Conservation (phyloP, 2,113 vertebrate species). For the Chloebia gouldiae region DNA sequence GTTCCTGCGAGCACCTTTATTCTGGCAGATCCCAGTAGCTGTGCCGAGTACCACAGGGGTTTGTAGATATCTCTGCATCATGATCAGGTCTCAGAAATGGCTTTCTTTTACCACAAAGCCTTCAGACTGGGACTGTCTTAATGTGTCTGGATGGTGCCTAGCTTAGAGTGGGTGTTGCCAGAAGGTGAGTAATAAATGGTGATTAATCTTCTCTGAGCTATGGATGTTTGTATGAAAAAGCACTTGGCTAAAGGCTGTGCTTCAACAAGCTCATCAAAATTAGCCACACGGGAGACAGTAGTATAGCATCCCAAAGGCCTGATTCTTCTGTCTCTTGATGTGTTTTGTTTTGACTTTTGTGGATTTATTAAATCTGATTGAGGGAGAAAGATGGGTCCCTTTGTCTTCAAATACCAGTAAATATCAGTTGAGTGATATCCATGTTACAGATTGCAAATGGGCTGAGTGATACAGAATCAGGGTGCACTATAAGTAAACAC, state of each 20-base stretch:
- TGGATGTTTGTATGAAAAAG: slow-evolving; percentile 36
- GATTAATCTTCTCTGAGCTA: slow-evolving; percentile 39
- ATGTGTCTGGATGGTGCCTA: slow-evolving; percentile 5
- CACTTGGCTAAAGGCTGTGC: slow-evolving; percentile 34
- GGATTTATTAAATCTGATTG: background rate
- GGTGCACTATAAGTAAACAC: background rate
- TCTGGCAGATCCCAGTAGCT: background rate
- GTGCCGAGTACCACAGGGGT: rapidly evolving
- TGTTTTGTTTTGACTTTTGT: background rate
- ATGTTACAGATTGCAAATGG: background rate
- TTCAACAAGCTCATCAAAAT: slow-evolving; percentile 27
- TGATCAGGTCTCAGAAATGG: background rate
- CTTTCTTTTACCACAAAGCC: background rate
- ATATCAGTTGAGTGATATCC: background rate
- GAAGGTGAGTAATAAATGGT: slow-evolving; percentile 49
- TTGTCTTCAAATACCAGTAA: background rate
- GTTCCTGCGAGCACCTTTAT: background rate
- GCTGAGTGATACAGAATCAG: background rate
- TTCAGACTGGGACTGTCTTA: background rate
- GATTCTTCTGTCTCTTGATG: background rate
- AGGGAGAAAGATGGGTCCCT: background rate
- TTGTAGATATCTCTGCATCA: background rate
- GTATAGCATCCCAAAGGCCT: background rate
- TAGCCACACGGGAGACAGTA: background rate
- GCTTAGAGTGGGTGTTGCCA: slow-evolving; percentile 49